Conservation (phyloP, 2,888 invertebrate genomes). For the Xanthorhoe spadicearia region DNA sequence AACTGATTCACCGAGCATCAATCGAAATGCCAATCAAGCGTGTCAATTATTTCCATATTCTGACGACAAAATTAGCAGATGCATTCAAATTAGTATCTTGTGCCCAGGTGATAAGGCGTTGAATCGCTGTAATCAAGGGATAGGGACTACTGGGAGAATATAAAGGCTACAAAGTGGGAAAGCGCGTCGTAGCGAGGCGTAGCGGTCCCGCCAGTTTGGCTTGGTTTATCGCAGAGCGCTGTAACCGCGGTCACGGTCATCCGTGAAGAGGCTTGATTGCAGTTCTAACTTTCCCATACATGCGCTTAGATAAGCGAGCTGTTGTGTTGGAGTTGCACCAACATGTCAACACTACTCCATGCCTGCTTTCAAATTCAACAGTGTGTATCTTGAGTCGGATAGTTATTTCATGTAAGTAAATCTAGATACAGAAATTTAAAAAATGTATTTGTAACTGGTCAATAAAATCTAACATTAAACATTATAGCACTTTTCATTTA, state of each 20-base stretch:
- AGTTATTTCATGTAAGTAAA: background rate
- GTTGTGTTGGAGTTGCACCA: background rate
- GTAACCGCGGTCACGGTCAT: slow-evolving; percentile 71
- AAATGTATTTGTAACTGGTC: no score
- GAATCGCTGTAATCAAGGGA: slow-evolving; percentile 44
- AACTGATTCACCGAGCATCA: slow-evolving; percentile 42
- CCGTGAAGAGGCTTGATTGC: slow-evolving; percentile 71
- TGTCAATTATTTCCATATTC: slow-evolving; percentile 52
- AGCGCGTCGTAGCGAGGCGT: slow-evolving; percentile 48
- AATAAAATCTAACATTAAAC: no score
- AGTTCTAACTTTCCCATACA: slow-evolving; percentile 24
- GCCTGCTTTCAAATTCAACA: background rate
- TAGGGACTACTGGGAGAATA: slow-evolving; percentile 33
- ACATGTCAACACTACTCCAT: background rate
- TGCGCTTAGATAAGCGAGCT: background rate
- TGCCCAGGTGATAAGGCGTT: slow-evolving; percentile 42
- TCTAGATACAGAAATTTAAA: background rate
- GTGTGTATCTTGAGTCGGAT: background rate
- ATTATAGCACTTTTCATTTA: no score
- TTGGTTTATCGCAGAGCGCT: slow-evolving; percentile 52
- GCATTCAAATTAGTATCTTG: slow-evolving; percentile 47
- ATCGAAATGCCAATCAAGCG: slow-evolving; percentile 52
- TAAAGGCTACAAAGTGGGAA: slow-evolving; percentile 35
- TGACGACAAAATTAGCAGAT: slow-evolving; percentile 23
- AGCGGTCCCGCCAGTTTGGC: slow-evolving; percentile 57